Conservation (phyloP, 53 echinoderm and acorn worm species). For the Astropecten irregularis region DNA sequence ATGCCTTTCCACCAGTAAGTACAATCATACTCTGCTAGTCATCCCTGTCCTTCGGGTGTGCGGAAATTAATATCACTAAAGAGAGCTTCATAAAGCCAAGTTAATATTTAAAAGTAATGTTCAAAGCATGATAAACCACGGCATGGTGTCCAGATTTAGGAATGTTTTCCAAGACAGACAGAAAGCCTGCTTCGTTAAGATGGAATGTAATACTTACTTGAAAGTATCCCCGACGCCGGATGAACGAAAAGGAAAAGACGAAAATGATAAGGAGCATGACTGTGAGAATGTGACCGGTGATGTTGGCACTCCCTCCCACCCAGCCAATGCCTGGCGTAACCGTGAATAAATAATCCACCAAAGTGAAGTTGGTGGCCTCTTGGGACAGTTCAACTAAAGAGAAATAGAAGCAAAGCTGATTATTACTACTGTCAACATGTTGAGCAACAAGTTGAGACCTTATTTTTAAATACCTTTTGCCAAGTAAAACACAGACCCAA, state of each 20-base stretch:
- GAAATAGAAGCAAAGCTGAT: neutral
- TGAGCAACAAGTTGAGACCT: no score
- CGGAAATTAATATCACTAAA: no score
- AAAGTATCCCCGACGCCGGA: slow-evolving; percentile 84
- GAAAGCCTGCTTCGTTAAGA: neutral
- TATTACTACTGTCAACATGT: neutral
- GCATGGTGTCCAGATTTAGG: no score
- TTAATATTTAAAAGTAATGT: no score
- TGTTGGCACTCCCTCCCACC: slow-evolving; percentile 63
- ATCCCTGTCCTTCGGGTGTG: no score
- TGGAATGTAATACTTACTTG: no score
- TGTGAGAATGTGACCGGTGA: slow-evolving; percentile 68
- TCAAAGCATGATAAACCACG: no score
- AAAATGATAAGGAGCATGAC: slow-evolving; percentile 68
- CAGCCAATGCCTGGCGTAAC: slow-evolving; percentile 70
- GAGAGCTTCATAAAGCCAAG: no score
- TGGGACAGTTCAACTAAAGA: neutral
- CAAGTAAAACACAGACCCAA: no score
- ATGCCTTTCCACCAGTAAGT: no score
- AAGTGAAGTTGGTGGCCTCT: slow-evolving; percentile 24
- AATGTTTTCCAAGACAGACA: neutral
- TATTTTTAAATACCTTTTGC: no score
- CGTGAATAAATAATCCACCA: slow-evolving; percentile 65
- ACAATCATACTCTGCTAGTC: no score
- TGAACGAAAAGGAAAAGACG: slow-evolving; percentile 74